Base-by-base conservation (phyloP, 2,888 invertebrate genomes). In the Rotaria socialis region DNA sequence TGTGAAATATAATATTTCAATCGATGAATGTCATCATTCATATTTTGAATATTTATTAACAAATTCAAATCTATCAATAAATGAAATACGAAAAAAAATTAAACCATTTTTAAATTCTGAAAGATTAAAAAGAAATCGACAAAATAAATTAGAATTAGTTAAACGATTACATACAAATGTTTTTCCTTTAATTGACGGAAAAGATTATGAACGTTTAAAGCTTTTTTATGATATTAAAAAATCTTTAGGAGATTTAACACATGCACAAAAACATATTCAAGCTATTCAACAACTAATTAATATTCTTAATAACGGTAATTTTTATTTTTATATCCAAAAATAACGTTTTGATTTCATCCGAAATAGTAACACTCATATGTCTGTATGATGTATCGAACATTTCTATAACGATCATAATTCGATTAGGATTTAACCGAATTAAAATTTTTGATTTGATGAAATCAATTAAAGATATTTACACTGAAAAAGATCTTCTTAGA, bases 1-100 rank as follows among this genome's bases (percentile, higher is more conserved):
- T 47, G 24, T 47, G 0, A 80, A 80, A 80, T 80, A 80, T 80
- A 11, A 43, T 47, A 47, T 80, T 24, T 80, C 80, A n/a, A 24
- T 80, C 19, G 80, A 43, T 47, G 80, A 80, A 80, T 80, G 47
- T 47, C 47, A 80, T 80, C 24, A 47, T 43, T 47, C 43, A n/a
- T 80, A 80, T 80, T 24, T 80, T 80, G 80, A 80, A 80, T 35
- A 80, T 80, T 80, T 80, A n/a, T n/a, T 80, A 24, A 80, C 47
- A n/a, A 47, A 24, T n/a, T 80, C 80, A 43, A 80, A 80, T 14
- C 47, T 80, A 80, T 47, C 80, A 11, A n/a, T 80, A 24, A 80
- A 47, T 47, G 80, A 80, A 47, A 80, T 80, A 80, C 43, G 80
- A 47, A 80, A 80, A 47, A 80, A 47, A 24, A 14, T 80, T 3